A percentile compares a stretch with the other conserved stretches of the same genome.
Conservation (phyloP, 2,113 vertebrate genomes). For the Xiphophorus couchianus region DNA sequence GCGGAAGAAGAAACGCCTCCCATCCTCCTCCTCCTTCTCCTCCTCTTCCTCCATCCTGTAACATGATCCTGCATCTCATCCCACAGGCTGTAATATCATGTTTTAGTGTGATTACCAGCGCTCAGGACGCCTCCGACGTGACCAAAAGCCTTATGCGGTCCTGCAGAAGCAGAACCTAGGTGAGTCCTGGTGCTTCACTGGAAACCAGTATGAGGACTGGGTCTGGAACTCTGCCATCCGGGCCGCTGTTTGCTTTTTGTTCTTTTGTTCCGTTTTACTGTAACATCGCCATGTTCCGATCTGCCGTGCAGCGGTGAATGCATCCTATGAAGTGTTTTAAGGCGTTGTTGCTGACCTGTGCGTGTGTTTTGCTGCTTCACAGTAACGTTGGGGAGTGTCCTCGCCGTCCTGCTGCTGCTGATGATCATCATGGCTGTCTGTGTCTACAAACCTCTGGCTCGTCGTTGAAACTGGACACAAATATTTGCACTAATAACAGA, state of each 20-base stretch:
- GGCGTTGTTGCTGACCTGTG: background rate
- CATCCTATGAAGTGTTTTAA: background rate
- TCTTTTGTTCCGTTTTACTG: background rate
- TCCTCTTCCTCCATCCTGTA: conserved; percentile 9
- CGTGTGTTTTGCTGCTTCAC: conserved; percentile 29
- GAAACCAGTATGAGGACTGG: background rate
- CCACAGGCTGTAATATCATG: conserved; percentile 33
- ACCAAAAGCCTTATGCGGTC: conserved; percentile 81
- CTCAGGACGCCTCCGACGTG: conserved; percentile 50
- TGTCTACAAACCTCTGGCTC: conserved; percentile 91
- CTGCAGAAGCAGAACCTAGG: conserved; percentile 86
- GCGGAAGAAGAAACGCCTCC: conserved; percentile 34
- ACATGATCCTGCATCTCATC: conserved; percentile 46
- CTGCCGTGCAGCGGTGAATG: background rate
- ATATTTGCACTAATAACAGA: background rate
- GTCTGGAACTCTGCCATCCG: background rate
- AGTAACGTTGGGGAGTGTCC: conserved; percentile 88
- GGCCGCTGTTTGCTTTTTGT: background rate
- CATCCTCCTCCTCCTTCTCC: background rate
- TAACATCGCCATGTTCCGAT: background rate
- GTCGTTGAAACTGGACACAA: conserved; percentile 77
- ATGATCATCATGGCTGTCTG: conserved; percentile 90
- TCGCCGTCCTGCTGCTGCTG: conserved; percentile 86
- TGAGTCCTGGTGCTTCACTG: conserved; percentile 64
- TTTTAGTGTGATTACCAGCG: conserved; percentile 39